Evolutionary conservation across 2,797 vertebrate genomes (phyloP), one percentile per base, ranked within the genome.

Genomic region (Calcarius lapponicus): DNA sequence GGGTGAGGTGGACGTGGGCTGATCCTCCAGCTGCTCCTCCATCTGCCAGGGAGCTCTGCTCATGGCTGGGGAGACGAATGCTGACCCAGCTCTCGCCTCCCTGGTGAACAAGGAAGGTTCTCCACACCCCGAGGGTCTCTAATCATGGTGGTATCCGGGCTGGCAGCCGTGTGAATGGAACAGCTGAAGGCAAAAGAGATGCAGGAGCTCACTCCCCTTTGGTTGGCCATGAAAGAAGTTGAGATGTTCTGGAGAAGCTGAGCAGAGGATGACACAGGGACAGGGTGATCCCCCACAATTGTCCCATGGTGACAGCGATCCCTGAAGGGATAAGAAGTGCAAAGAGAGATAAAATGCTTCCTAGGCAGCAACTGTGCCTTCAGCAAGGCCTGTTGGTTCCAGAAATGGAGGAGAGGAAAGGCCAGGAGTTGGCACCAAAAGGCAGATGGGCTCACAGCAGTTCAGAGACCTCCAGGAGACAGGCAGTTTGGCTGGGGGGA

Each of bases 331-430:
- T 73, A 75, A 60, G 75, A 92, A 88, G 73, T 75, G 88, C 83
- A 94, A 93, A 96, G 80, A 88, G 43, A 78, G n/a, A 79, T 17
- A 53, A 92, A 90, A 92, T 90, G 45, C 40, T 80, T 91, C 86
- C 75, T 72, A 75, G 84, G 80, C 72, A 91, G 53, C 79, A 86
- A 32, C 34, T 58, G 60, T 85, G 84, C 86, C 94, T 92, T 92
- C 80, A 84, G 53, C 88, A 93, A 56, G 87, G 80, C 66, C 42
- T 70, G 32, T 66, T 91, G 86, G 29, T 73, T 95, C 51, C 48
- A 81, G 60, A 56, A 89, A 53, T 2, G 20, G 70, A 84, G 48
- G 72, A 74, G 10, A 78, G 58, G 65, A 91, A 88, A 69, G 86
- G 86, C 89, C 73, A 81, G 62, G 82, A 81, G 53, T 38, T 84